A percentile compares a stretch with the other conserved stretches of the same genome.
These are phyloP conservation scores for Spisula subtruncata DNA, from an alignment of 2,888 invertebrate genomes.

Conservation along the genomic window DNA sequence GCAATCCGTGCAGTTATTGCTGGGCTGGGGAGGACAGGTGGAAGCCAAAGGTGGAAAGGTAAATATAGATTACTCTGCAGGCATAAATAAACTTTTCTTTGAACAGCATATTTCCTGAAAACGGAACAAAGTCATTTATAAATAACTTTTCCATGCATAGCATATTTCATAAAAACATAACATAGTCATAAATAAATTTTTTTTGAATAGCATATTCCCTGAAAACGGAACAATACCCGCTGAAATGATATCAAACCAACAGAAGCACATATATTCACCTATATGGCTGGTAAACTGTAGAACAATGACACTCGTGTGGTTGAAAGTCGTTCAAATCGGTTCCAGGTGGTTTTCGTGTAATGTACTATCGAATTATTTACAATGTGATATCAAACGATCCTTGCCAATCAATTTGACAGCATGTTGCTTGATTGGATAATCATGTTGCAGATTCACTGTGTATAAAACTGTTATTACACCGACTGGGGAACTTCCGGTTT, in stretches of 20 bases:
- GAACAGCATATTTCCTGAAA: no score
- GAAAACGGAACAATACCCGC: no score
- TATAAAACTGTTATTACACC: constrained; percentile 7
- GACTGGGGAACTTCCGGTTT: neutral
- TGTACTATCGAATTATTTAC: neutral
- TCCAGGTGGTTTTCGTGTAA: neutral
- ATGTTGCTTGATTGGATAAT: constrained; percentile 17
- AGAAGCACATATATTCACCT: neutral
- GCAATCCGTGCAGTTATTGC: constrained; percentile 96
- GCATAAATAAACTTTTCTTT: no score
- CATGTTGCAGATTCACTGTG: constrained; percentile 17
- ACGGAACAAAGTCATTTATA: no score
- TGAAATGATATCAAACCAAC: neutral
- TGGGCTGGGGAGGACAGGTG: constrained; percentile 99
- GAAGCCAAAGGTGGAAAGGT: constrained; percentile 93
- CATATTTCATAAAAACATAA: no score
- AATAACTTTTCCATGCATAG: no score
- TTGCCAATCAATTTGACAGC: neutral
- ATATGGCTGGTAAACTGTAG: neutral
- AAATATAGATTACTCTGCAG: constrained; percentile 6
- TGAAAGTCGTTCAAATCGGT: neutral
- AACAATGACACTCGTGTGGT: neutral
- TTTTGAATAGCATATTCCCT: no score
- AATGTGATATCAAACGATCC: constrained; percentile 1
- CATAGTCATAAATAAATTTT: no score